Evolutionary conservation across 2,888 invertebrate species (phyloP), one percentile per base, ranked within the genome.

Genomic region (Acrobasis consociella): DNA sequence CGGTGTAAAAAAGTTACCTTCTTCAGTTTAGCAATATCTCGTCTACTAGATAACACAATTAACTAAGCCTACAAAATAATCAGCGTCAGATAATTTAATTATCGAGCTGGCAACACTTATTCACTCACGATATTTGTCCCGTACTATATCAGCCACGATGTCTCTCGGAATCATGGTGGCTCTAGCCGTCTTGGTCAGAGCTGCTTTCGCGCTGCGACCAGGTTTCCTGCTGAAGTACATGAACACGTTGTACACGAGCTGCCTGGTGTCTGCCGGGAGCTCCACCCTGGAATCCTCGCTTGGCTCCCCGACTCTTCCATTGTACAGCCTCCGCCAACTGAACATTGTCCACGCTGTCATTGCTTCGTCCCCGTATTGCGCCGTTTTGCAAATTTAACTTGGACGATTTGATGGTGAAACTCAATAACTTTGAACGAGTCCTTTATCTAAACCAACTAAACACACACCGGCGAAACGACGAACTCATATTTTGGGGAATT

Each of bases 321-420:
- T 91, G 75, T 91, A 91, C 52, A 91, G 74, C 73, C 92, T 78
- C 70, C 92, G 80, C 92, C 92, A 92, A 78, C 91, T 91, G 67
- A 92, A 92, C 92, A 92, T 92, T 58, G 92, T 92, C 92, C 92
- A 92, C 61, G 92, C 92, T 68, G 91, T 92, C 92, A 91, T 92
- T 64, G 92, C 90, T 76, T 90, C 78, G 83, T 91, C 86, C 65
- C 92, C 92, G 90, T 92, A 91, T 72, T 89, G 86, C 82, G 91
- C 92, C 91, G 91, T 91, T 76, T 87, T 90, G 82, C 69, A 65
- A 66, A 46, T 46, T 11, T 13, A n/a, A 13, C 5, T 46, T 11
- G 0, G 11, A 13, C n/a, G n/a, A 13, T n/a, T n/a, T 46, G 13
- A n/a, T n/a, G 11, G 10, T 46, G n/a, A 46, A 70, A 65, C 56